Conservation (phyloP, 2,113 vertebrate genomes). For the Gymnarchus niloticus region DNA sequence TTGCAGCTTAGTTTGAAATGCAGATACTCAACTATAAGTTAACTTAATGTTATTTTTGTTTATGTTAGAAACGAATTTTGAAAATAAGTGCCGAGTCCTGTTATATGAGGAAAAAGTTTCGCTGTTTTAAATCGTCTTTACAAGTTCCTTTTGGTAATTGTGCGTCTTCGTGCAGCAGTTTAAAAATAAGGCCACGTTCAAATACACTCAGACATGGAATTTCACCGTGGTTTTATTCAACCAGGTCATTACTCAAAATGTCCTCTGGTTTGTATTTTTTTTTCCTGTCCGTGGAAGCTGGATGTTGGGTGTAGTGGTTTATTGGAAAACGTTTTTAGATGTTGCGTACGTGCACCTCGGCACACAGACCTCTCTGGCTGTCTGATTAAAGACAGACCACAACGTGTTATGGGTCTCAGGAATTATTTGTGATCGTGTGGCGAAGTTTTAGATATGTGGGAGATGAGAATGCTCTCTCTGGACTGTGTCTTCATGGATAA, state of each 20-base stretch:
- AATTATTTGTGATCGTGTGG: background rate
- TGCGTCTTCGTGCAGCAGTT: background rate
- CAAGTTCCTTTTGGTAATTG: background rate
- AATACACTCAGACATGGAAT: background rate
- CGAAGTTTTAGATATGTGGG: background rate
- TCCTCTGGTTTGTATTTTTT: background rate
- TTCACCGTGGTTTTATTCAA: constrained; percentile 47
- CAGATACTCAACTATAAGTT: background rate
- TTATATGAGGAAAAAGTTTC: background rate
- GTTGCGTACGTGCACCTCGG: background rate
- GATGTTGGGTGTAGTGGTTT: background rate
- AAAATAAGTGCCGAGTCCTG: background rate
- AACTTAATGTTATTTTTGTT: background rate
- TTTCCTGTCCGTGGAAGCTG: too few relatives aligned
- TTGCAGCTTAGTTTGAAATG: background rate
- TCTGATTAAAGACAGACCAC: background rate
- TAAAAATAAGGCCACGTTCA: constrained; percentile 23
- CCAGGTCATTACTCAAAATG: constrained; percentile 31
- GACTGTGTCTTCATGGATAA: background rate
- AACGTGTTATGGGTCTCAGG: background rate
- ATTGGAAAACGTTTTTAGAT: background rate
- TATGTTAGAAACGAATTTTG: background rate
- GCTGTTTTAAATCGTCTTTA: background rate
- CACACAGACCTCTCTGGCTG: too few relatives aligned
- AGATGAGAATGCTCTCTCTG: background rate